phyloP scores from a whole-genome alignment of 1,140 invertebrate genomes.

The Drosophila funebris region DNA sequence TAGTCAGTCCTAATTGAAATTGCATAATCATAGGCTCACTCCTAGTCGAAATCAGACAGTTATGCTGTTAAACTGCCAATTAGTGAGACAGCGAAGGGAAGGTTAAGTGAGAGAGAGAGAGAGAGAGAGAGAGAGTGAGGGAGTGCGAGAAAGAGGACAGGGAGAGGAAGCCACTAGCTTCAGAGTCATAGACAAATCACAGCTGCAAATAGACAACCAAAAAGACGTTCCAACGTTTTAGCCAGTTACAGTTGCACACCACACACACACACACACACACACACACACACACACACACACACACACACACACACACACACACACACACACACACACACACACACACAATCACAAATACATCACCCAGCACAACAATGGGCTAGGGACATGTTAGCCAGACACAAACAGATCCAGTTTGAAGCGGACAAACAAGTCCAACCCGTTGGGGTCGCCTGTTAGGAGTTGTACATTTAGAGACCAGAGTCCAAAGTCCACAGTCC shows the following conservation, averaged over 20 bases:
- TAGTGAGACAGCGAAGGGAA: constrained; percentile 47
- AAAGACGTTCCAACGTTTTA: constrained; percentile 70
- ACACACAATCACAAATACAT: constrained; percentile 2
- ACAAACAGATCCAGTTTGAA: constrained; percentile 54
- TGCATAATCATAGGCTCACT: constrained; percentile 61
- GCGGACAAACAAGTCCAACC: constrained; percentile 34
- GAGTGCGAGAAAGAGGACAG: neutral
- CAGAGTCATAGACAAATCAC: constrained; percentile 58
- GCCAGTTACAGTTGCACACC: constrained; percentile 69
- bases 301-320: constrained; percentile 41
- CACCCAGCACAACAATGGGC: constrained; percentile 58
- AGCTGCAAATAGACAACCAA: constrained; percentile 72
- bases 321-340: constrained; percentile 7
- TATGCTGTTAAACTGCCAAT: constrained; percentile 73
- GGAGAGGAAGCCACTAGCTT: neutral
- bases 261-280: constrained; percentile 37
- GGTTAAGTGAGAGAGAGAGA: neutral
- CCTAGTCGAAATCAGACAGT: constrained; percentile 43
- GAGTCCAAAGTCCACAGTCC: neutral
- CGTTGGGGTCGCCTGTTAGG: constrained; percentile 5
- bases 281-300: constrained; percentile 16
- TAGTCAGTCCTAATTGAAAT: constrained; percentile 72
- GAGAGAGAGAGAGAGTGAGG: constrained; percentile 1
- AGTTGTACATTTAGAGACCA: neutral
- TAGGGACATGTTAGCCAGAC: constrained; percentile 65